These are phyloP conservation scores for Apteryx mantelli DNA, from an alignment of 2,113 vertebrate genomes.

Conservation along the genomic window DNA sequence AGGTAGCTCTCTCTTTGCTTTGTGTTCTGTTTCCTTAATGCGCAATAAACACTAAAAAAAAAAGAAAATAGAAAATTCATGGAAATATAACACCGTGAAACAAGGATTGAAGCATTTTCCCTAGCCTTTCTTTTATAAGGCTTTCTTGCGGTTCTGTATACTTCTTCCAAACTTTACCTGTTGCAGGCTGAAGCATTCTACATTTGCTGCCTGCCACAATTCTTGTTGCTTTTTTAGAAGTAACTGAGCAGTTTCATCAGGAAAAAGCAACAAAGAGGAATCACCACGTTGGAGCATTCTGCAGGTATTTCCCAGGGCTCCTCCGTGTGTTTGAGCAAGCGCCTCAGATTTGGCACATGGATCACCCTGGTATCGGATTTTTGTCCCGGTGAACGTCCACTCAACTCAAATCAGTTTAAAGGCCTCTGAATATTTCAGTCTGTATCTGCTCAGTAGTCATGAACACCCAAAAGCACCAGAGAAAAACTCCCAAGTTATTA, in stretches of 20 bases:
- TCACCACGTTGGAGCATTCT: neutral
- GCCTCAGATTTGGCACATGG: neutral
- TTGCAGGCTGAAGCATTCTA: neutral
- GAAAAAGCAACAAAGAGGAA: neutral
- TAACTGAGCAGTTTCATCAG: neutral
- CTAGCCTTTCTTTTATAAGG: neutral
- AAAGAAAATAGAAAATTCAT: rapidly evolving
- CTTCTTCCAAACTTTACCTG: neutral
- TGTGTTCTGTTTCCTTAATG: neutral
- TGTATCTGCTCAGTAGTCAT: neutral
- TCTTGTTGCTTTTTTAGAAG: neutral
- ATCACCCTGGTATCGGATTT: neutral
- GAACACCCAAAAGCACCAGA: neutral
- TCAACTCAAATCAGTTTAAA: neutral
- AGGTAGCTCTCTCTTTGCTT: neutral
- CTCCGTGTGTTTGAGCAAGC: neutral
- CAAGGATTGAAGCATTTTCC: neutral
- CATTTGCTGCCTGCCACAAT: neutral
- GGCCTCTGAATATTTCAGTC: neutral
- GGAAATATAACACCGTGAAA: neutral
- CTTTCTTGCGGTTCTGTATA: neutral
- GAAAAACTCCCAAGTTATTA: neutral
- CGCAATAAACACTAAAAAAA: neutral
- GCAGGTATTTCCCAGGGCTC: neutral
- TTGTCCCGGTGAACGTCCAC: neutral